Conservation (phyloP, 2,888 invertebrate species). For the Phragmatobia fuliginosa region DNA sequence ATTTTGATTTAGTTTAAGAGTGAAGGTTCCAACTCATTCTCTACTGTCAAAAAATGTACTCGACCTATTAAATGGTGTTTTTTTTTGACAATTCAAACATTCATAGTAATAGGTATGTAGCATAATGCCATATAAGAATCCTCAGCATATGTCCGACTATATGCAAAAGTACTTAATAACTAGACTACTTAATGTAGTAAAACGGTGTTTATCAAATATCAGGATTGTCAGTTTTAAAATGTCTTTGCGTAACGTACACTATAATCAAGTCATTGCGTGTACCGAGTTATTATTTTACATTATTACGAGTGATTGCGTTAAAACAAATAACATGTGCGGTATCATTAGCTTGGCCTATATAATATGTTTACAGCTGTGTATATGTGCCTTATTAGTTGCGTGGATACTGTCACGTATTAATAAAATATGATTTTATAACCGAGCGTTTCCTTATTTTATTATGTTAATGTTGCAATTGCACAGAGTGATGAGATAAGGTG, state of each 20-base stretch:
- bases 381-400: slow-evolving; percentile 31
- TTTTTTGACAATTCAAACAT: no score
- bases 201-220: background rate
- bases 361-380: slow-evolving; percentile 42
- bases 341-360: slow-evolving; percentile 45
- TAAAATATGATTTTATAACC: slow-evolving; percentile 14
- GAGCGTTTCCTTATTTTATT: background rate
- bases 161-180: background rate
- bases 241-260: slow-evolving; percentile 19
- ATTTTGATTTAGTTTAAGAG: no score
- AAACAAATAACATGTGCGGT: slow-evolving; percentile 42
- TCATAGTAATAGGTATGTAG: no score
- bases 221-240: background rate
- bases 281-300: slow-evolving; percentile 20
- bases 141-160: background rate
- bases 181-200: background rate
- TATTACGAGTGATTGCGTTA: slow-evolving; percentile 33
- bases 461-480: background rate
- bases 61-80: background rate
- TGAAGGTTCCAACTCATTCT: background rate
- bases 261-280: slow-evolving; percentile 9
- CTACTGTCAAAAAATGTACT: background rate
- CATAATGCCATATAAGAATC: no score
- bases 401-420: slow-evolving; percentile 28
- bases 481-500: slow-evolving; percentile 10